phyloP scores from a whole-genome alignment of 1,140 invertebrate genomes.

The Spodoptera litura region DNA sequence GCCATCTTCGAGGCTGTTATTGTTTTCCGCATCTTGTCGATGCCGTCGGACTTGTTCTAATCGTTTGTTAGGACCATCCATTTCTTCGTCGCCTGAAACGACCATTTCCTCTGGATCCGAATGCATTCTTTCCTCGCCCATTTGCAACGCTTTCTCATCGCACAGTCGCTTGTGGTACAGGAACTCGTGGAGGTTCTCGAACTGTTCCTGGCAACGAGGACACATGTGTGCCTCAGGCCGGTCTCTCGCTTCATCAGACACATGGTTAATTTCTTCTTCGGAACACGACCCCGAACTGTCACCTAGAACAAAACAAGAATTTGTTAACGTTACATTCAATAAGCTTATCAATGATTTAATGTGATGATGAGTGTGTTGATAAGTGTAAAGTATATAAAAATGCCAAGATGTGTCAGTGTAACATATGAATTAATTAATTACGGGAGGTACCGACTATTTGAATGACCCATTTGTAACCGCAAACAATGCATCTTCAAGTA shows the following conservation, averaged over 20 bases:
- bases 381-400: neutral
- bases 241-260: conserved; percentile 75
- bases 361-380: neutral
- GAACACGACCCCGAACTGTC: conserved; percentile 86
- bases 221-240: conserved; percentile 85
- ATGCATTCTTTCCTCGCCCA: conserved; percentile 87
- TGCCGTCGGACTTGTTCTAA: conserved; percentile 89
- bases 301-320: conserved; percentile 82
- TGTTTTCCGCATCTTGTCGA: conserved; percentile 92
- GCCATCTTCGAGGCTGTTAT: conserved; percentile 88
- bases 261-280: conserved; percentile 85
- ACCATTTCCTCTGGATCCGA: conserved; percentile 89
- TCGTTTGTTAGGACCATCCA: conserved; percentile 87
- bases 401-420: neutral
- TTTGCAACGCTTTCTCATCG: conserved; percentile 85
- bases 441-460: too few species aligned
- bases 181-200: conserved; percentile 86
- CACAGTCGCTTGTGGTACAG: conserved; percentile 86
- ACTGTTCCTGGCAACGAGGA: conserved; percentile 87
- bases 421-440: too few species aligned
- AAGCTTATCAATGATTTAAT: neutral
- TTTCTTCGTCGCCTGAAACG: conserved; percentile 87
- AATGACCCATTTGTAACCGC: too few species aligned
- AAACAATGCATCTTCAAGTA: neutral
- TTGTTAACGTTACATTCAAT: neutral